A percentile compares a stretch with the other conserved stretches of the same genome.
Conservation (phyloP, 2,888 invertebrate genomes). For the Heliconius hortense region DNA sequence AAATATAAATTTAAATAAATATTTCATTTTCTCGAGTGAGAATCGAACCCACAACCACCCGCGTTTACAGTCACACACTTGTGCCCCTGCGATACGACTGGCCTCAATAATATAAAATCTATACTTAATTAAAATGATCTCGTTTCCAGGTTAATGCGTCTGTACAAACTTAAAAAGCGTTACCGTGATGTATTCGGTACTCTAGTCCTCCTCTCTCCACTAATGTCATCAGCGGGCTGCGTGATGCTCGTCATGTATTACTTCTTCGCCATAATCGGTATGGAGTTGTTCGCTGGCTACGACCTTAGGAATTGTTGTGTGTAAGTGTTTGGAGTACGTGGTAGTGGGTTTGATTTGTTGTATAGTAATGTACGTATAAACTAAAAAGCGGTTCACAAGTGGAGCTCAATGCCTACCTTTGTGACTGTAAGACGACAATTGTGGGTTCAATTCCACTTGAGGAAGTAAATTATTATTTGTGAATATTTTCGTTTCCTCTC, state of each 20-base stretch:
- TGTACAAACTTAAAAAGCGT: conserved; percentile 90
- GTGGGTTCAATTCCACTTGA: no score
- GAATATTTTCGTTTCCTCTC: no score
- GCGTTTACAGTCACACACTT: no score
- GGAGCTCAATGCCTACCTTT: neutral
- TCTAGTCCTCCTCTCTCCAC: conserved; percentile 89
- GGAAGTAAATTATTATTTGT: no score
- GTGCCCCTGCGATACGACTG: no score
- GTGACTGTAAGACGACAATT: no score
- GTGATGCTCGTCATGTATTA: conserved; percentile 93
- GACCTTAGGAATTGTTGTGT: conserved; percentile 91
- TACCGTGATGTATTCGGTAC: conserved; percentile 93
- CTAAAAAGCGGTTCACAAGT: neutral
- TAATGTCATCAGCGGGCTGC: conserved; percentile 91
- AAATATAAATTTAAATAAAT: no score
- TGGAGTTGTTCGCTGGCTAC: conserved; percentile 91
- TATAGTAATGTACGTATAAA: no score
- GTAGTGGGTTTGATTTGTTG: no score
- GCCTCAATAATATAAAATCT: no score
- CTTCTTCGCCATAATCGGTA: conserved; percentile 94
- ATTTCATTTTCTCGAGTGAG: no score
- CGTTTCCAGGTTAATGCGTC: conserved; percentile 78
- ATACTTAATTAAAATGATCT: neutral
- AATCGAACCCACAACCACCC: no score
- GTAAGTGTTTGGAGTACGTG: conserved; percentile 76